Evolutionary conservation across 2,797 vertebrate genomes (phyloP).

Genomic region (Mycteria americana): DNA sequence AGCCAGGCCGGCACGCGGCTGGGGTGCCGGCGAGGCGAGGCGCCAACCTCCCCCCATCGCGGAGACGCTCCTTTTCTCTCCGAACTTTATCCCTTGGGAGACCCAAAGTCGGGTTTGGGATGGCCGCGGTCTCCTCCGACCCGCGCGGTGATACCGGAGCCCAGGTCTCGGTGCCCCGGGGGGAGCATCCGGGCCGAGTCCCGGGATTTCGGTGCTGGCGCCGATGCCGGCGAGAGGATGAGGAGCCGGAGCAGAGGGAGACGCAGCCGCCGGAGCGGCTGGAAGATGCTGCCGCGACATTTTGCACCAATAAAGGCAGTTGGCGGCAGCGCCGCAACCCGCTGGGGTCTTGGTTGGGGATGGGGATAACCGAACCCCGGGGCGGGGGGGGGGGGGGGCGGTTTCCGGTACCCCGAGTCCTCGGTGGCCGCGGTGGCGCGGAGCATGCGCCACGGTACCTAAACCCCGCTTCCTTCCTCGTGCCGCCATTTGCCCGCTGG

Average conservation of each 20-base stretch:
- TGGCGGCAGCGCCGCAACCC: fast-evolving
- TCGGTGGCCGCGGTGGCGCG: fast-evolving
- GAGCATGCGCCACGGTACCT: not conserved
- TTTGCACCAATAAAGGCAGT: not conserved
- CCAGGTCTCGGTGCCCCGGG: fast-evolving
- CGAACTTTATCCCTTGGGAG: not conserved
- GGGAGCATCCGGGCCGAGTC: not conserved
- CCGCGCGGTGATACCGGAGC: not conserved
- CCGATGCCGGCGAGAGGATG: too few relatives aligned
- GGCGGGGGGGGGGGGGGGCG: too few relatives aligned
- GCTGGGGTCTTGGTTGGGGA: not conserved
- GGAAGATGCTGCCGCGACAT: not conserved
- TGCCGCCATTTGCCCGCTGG: fast-evolving
- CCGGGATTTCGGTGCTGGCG: not conserved
- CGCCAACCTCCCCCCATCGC: fast-evolving
- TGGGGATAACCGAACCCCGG: fast-evolving
- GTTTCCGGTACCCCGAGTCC: fast-evolving
- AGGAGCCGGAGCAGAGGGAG: not conserved
- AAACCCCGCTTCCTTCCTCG: not conserved
- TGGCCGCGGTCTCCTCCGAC: not conserved
- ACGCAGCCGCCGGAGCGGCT: not conserved
- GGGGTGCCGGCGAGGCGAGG: too few relatives aligned
- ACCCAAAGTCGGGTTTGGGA: fast-evolving
- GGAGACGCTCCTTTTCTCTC: not conserved
- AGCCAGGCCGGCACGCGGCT: not conserved